Base-by-base conservation (phyloP, 2,797 vertebrate species). In the Cirrhinus molitorella region DNA sequence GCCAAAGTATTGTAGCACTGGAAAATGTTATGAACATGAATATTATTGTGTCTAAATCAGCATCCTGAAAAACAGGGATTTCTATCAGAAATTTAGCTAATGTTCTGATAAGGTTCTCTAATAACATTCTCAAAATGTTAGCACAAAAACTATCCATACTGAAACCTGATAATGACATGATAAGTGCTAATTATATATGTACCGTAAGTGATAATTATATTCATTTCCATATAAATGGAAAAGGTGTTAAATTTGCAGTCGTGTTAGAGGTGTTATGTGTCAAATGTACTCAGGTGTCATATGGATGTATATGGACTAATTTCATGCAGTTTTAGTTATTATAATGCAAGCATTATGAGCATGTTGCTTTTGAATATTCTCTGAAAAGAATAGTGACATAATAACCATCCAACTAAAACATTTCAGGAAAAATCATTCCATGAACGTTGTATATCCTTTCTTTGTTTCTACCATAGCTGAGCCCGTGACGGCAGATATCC, bases 401-500 rank as follows among this genome's bases (percentile, higher is more conserved):
- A 61, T 28, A 28, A 16, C 23, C 61, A 17, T 31, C 7, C 28
- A 63, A 16, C 14, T 63, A 63, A 61, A 63, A 63, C 14, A 63
- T 63, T 16, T 28, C 12, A 59, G n/a, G 17, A 51, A n/a, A 12
- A 59, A 59, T 6, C 0, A 5, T 17, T 51, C 49, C 49, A 51
- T 0, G 2, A 59, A 53, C 3, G 45, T 10, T 57, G 53, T 55
- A 10, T n/a, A n/a, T n/a, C 67, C 47, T 47, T 45, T 81, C 91
- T 94, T 94, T 92, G 81, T 86, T 37, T 75, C 34, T 88, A 89
- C 85, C 93, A 83, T 94, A 99, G 98, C 97, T 93, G 97, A 98
- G 94, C 97, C 97, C 87, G 95, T 98, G 92, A 96, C 97, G 94
- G 97, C 96, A 92, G 95, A 96, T 95, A 94, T 96, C 92, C 96